Evolutionary conservation across 2,797 vertebrate genomes (phyloP), one percentile per base, ranked within the genome.

Genomic region (Eupleurogrammus muticus): DNA sequence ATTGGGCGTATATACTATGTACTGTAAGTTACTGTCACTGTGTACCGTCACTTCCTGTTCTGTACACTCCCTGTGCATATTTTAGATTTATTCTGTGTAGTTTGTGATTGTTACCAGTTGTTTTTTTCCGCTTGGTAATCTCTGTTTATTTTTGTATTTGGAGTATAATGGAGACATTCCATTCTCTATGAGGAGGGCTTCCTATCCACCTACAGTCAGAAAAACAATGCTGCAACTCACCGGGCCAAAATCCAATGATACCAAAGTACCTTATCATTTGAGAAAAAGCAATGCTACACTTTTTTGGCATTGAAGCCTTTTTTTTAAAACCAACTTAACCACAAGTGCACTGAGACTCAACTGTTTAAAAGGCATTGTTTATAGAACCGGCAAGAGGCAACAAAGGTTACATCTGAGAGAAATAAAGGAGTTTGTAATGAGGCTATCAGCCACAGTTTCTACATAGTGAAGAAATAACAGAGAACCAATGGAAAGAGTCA

Each of bases 161-260:
- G 44, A 80, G 73, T 85, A 75, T 60, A 89, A 87, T 82, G 70
- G 88, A 91, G 91, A 84, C 91, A 91, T 94, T 94, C 91, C 89
- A 76, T 90, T 85, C 86, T 80, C 66, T 74, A 63, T 34, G 59
- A 82, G 63, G 75, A 80, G 51, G 65, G 64, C 64, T 81, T 86
- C 67, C 28, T 65, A 10, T 72, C 60, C 32, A 66, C 32, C 52
- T 14, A 49, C 14, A 68, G 71, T 77, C 47, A 38, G 13, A 61
- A 51, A 44, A 74, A 61, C 50, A 65, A 47, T 50, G 68, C 70
- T 66, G 60, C 61, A 65, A 9, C 60, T 77, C 76, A 75, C 54
- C 12, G 71, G 78, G 72, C 23, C 56, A 81, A 60, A 47, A 17
- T 11, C 73, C 76, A 64, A 62, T 79, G 60, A 85, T 67, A 83